Conservation (phyloP, 2,888 invertebrate genomes). For the Trichopria drosophilae region DNA sequence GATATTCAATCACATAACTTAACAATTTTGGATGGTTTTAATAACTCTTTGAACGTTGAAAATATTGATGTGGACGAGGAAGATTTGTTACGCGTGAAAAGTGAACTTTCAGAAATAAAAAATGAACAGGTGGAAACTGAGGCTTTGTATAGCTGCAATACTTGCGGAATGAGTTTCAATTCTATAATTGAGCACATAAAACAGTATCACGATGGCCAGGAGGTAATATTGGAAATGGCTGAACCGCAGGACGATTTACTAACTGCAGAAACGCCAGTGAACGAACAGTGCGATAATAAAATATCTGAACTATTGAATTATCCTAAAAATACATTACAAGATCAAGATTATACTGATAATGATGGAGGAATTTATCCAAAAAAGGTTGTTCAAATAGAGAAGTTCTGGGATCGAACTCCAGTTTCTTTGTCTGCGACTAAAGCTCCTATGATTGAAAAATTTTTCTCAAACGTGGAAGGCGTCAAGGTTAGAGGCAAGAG, state of each 20-base stretch:
- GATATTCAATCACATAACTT: too few species aligned
- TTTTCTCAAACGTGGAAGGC: conserved; percentile 55
- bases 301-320: conserved; percentile 44
- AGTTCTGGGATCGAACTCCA: conserved; percentile 60
- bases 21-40: too few species aligned
- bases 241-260: conserved; percentile 47
- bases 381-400: conserved; percentile 65
- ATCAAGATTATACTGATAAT: conserved; percentile 61
- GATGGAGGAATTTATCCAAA: conserved; percentile 60
- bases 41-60: too few species aligned
- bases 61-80: too few species aligned
- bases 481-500: conserved; percentile 51
- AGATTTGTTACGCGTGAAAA: too few species aligned
- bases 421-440: conserved; percentile 40
- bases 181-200: conserved; percentile 70
- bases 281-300: conserved; percentile 30
- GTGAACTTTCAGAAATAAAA: too few species aligned
- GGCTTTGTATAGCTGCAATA: conserved; percentile 67
- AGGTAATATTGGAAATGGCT: conserved; percentile 67
- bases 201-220: conserved; percentile 69
- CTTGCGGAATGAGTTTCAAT: conserved; percentile 67
- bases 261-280: conserved; percentile 27
- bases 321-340: conserved; percentile 58
- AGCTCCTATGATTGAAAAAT: conserved; percentile 55
- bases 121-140: too few species aligned